These are phyloP conservation scores for Macaria notata DNA, from an alignment of 2,888 invertebrate species.

Conservation along the genomic window DNA sequence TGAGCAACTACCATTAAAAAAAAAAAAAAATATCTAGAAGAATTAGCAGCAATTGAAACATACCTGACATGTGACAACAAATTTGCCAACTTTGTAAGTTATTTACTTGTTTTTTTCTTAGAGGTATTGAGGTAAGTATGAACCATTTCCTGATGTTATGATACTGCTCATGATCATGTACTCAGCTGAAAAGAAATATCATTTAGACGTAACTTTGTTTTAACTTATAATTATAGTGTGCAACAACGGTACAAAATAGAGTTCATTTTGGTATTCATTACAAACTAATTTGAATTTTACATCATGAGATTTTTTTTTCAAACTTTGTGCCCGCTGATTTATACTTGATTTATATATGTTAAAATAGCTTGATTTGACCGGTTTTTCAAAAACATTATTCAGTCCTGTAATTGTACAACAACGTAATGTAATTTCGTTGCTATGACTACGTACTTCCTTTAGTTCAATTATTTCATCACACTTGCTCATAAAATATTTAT, in stretches of 20 bases:
- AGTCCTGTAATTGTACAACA: conserved; percentile 8
- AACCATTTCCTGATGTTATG: no score
- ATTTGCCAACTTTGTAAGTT: no score
- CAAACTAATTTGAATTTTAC: conserved; percentile 20
- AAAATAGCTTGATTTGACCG: conserved; percentile 13
- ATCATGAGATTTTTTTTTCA: conserved; percentile 9
- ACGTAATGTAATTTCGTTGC: conserved; percentile 4
- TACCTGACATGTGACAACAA: no score
- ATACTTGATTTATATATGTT: conserved; percentile 12
- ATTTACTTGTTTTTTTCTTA: no score
- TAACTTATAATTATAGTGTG: no score
- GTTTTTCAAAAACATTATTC: conserved; percentile 10
- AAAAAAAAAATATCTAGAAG: no score
- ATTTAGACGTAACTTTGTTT: no score
- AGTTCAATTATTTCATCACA: neutral
- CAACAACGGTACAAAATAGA: conserved; percentile 19
- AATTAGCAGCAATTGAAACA: no score
- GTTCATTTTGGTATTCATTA: conserved; percentile 10
- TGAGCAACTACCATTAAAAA: no score
- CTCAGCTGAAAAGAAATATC: no score
- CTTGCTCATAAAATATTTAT: conserved; percentile 1
- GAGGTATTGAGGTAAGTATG: no score
- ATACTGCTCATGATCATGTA: no score
- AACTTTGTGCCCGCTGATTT: neutral
- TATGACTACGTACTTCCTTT: neutral